Conservation (phyloP, 2,888 invertebrate species). For the Clusia tigrina region DNA sequence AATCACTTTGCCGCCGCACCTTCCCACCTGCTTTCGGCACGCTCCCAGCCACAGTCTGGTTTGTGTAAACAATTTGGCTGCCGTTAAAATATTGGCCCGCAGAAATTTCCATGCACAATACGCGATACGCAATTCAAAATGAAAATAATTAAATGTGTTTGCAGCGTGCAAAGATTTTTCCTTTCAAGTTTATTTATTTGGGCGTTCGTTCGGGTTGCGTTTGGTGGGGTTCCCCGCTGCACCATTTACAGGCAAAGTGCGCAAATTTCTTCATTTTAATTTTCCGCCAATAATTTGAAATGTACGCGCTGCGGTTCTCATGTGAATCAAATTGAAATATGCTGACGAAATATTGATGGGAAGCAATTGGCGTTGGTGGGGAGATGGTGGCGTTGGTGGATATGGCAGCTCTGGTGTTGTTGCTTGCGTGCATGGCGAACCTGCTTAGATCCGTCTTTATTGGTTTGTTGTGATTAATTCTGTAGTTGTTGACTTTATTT, state of each 20-base stretch:
- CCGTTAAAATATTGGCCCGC: no score
- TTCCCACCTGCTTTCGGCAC: not conserved
- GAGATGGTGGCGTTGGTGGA: no score
- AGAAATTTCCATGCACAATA: not conserved
- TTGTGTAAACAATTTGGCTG: slow-evolving; percentile 1
- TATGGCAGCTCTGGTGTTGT: no score
- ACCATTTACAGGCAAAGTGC: not conserved
- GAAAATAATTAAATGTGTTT: not conserved
- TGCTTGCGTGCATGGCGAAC: no score
- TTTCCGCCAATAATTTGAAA: not conserved
- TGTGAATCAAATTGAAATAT: not conserved
- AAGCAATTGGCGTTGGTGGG: not conserved
- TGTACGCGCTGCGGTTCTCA: not conserved
- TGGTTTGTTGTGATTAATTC: no score
- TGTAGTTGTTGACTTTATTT: no score
- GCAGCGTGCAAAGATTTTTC: slow-evolving; percentile 4
- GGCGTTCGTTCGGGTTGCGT: not conserved
- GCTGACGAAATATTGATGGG: not conserved
- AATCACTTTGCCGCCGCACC: not conserved
- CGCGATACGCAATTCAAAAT: no score
- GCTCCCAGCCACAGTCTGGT: not conserved
- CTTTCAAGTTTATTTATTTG: not conserved
- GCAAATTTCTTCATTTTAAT: not conserved
- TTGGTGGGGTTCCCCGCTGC: not conserved
- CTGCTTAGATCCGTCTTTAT: no score